Percentiles rank a stretch among this genome's conserved stretches.
Evolutionary conservation across 2,888 invertebrate genomes (phyloP).

Genomic region (Nebria brevicollis): DNA sequence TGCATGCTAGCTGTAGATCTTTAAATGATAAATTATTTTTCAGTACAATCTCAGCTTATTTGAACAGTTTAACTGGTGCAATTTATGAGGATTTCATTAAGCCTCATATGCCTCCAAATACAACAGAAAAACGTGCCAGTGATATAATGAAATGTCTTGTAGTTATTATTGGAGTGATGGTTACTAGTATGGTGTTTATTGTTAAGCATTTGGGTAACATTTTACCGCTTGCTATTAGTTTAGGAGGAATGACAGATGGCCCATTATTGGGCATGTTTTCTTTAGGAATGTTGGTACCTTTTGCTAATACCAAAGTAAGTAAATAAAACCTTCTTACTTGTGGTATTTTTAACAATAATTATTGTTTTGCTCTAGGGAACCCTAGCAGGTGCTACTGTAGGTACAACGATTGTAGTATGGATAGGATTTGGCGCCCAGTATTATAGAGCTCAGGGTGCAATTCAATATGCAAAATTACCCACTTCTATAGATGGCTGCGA

Average conservation of each 20-base stretch:
- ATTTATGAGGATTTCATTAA: conserved; percentile 9
- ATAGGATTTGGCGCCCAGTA: conserved; percentile 42
- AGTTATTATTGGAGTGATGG: conserved; percentile 64
- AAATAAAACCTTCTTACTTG: background rate
- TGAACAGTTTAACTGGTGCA: background rate
- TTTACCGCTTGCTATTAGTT: conserved; percentile 70
- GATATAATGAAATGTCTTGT: conserved; percentile 48
- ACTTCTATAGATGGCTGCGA: conserved; percentile 44
- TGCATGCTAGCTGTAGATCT: background rate
- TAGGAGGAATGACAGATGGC: conserved; percentile 72
- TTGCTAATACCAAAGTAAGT: conserved; percentile 67
- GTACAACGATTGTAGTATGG: conserved; percentile 45
- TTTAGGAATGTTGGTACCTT: conserved; percentile 72
- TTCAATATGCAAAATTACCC: conserved; percentile 30
- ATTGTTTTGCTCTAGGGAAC: conserved; percentile 45
- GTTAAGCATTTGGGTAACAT: conserved; percentile 73
- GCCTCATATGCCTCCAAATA: conserved; percentile 3
- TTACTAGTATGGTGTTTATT: conserved; percentile 66
- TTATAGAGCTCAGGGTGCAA: conserved; percentile 29
- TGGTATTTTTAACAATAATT: background rate
- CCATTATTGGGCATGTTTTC: conserved; percentile 73
- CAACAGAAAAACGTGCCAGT: conserved; percentile 14
- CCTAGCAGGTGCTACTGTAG: conserved; percentile 46
- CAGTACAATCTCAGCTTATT: background rate
- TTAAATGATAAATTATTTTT: background rate